Evolutionary conservation across 2,888 invertebrate species (phyloP).

Genomic region (Sphaerophoria taeniata): DNA sequence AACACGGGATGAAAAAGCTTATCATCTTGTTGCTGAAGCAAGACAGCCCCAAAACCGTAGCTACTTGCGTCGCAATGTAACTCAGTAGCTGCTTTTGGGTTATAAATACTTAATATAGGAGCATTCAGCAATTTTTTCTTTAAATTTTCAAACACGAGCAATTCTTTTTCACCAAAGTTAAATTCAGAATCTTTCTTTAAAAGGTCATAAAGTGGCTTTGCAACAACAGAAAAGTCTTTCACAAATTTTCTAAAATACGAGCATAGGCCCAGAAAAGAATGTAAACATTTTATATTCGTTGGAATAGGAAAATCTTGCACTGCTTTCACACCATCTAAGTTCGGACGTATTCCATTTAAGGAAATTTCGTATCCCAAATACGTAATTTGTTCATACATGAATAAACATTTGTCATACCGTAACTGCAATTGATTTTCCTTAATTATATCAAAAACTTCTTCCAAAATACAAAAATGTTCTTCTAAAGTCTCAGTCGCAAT

Average conservation of each 20-base stretch:
- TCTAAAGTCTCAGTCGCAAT: neutral
- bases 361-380: neutral
- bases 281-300: neutral
- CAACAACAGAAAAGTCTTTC: neutral
- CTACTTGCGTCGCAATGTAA: conserved; percentile 77
- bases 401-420: conserved; percentile 15
- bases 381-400: conserved; percentile 6
- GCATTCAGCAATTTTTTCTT: conserved; percentile 5
- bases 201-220: conserved; percentile 5
- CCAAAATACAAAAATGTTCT: neutral
- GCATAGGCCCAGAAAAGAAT: neutral
- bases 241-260: conserved; percentile 1
- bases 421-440: conserved; percentile 1
- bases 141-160: no score
- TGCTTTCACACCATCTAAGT: neutral
- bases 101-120: conserved; percentile 76
- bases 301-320: neutral
- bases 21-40: conserved; percentile 64
- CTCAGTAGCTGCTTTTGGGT: conserved; percentile 75
- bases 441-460: conserved; percentile 12
- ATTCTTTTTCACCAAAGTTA: conserved; percentile 9
- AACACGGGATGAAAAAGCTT: conserved; percentile 41
- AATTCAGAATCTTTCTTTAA: neutral
- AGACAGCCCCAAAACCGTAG: conserved; percentile 75
- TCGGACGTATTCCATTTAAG: conserved; percentile 11